Base-by-base conservation (phyloP, 2,797 vertebrate genomes). In the Gephyroberyx darwinii region DNA sequence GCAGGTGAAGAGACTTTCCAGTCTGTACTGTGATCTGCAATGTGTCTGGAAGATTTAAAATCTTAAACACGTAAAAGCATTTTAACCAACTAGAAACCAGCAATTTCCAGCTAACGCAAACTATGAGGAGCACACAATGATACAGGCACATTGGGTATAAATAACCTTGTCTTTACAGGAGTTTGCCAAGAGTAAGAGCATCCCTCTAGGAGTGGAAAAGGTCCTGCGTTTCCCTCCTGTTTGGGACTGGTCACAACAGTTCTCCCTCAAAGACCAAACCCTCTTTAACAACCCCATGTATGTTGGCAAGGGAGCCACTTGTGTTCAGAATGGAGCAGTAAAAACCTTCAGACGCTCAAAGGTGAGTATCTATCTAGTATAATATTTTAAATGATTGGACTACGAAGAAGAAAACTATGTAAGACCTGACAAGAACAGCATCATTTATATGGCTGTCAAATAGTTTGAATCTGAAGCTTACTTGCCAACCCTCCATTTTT, bases 231-330 rank as follows among this genome's bases (percentile, higher is more conserved):
- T 99, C 86, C 97, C 98, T n/a, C 94, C 95, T 0, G 97, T 98
- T 41, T 99, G 98, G 98, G 95, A 98, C 84, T 99, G 98, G 98
- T 96, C 96, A 2, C 95, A 97, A 22, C 98, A 99, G 92, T 97
- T 95, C 73, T 91, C 94, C 4, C 80, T 82, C 8, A 94, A 94
- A 90, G 97, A 98, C 72, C 92, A 96, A 75, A 90, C 96, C 55
- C 95, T 99, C 33, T 99, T 99, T 80, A 97, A 97, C 90, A 99
- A 97, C 86, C 98, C 97, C 1, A 90, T 96, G 88, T 99, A 96
- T 7, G 74, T 99, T 0, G 97, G 98, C 6, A 98, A 97, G 93
- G 95, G 95, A 17, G 83, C 89, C 0, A 93, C 95, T 0, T 93
- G 92, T 37, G 81, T 96, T 33, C 96, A 96, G 33, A 97, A 96